A percentile compares a stretch with the other conserved stretches of the same genome.
These are phyloP conservation scores for Liasis olivaceus DNA, from an alignment of 2,797 vertebrate species.

Conservation along the genomic window DNA sequence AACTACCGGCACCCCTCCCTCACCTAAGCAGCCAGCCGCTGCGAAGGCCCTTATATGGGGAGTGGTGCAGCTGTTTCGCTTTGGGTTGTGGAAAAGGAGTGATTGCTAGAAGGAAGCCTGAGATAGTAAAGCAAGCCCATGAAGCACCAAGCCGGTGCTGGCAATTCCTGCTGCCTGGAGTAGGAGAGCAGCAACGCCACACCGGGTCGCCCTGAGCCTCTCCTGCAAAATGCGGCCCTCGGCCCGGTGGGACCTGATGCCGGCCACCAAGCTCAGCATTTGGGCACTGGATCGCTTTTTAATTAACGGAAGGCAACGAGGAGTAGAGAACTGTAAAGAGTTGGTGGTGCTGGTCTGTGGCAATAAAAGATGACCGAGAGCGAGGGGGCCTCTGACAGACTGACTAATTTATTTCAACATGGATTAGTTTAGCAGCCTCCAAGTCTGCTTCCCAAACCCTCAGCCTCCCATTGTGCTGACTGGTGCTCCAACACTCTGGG, in stretches of 20 bases:
- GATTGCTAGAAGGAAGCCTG: background rate
- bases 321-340: background rate
- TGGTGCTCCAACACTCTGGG: background rate
- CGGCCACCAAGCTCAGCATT: no score
- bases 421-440: background rate
- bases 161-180: background rate
- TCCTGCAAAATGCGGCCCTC: background rate
- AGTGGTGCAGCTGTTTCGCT: background rate
- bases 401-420: background rate
- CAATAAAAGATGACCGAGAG: background rate
- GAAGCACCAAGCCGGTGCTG: background rate
- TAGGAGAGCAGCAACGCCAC: background rate
- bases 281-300: no score
- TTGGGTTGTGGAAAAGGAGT: background rate
- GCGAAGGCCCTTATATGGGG: background rate
- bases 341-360: background rate
- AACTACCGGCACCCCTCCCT: no score
- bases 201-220: background rate
- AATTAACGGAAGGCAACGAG: no score
- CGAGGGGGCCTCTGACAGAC: background rate
- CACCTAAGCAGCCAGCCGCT: background rate
- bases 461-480: background rate
- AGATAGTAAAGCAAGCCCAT: background rate
- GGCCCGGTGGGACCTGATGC: background rate
- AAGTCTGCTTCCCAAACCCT: background rate